Conservation (phyloP, 1,140 invertebrate species). For the Eufriesea mexicana region DNA sequence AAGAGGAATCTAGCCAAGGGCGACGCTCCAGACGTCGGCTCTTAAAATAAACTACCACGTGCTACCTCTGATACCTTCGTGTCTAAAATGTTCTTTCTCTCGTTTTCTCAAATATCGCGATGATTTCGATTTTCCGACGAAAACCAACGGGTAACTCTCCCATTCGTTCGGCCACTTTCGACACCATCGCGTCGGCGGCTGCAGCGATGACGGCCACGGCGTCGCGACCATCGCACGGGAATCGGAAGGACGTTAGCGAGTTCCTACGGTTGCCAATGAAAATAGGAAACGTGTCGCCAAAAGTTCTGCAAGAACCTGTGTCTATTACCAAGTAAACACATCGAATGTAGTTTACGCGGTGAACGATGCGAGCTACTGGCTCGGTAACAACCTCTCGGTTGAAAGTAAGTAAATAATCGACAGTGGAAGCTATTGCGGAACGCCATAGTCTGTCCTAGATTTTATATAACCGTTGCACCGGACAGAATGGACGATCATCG, state of each 20-base stretch:
- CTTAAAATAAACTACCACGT: constrained; percentile 41
- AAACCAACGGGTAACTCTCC: too few relatives aligned
- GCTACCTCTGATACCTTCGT: constrained; percentile 22
- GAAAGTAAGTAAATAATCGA: constrained; percentile 49
- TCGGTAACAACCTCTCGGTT: constrained; percentile 19
- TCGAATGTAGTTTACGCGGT: constrained; percentile 8
- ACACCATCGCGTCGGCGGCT: too few relatives aligned
- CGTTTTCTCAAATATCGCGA: neutral
- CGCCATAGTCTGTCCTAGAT: constrained; percentile 21
- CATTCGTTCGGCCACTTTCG: neutral
- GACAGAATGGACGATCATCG: neutral
- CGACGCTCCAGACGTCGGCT: constrained; percentile 18
- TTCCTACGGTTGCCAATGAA: neutral
- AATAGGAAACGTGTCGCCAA: neutral
- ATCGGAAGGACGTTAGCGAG: neutral
- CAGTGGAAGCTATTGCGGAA: constrained; percentile 36
- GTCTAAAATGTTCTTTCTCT: neutral
- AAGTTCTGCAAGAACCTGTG: neutral
- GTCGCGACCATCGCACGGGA: too few relatives aligned
- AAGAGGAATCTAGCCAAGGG: constrained; percentile 34
- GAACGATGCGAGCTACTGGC: neutral
- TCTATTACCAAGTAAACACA: neutral
- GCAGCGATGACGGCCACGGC: too few relatives aligned
- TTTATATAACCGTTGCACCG: constrained; percentile 33
- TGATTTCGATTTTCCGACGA: neutral